Percentiles rank a stretch among this genome's conserved stretches.
phyloP scores from a whole-genome alignment of 2,797 vertebrate species.

The Pseudochaenichthys georgianus region DNA sequence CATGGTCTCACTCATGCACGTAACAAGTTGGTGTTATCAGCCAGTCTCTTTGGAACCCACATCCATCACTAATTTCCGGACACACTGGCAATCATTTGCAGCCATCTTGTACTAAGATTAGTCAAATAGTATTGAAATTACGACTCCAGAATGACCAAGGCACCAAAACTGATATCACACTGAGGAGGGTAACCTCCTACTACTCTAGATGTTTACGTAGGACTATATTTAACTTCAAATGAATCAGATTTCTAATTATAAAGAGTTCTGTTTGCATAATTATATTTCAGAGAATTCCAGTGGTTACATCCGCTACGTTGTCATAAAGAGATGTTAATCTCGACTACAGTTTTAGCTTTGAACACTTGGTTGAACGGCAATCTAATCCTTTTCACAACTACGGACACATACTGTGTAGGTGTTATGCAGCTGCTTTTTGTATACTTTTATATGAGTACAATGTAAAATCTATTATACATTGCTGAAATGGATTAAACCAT shows the following conservation, averaged over 20 bases:
- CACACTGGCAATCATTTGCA: conserved; percentile 65
- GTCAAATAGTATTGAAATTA: conserved; percentile 76
- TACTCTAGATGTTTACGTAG: conserved; percentile 38
- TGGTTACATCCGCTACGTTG: conserved; percentile 2
- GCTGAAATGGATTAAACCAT: background rate
- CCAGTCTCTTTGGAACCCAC: conserved; percentile 55
- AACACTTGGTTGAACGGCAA: background rate
- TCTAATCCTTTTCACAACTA: background rate
- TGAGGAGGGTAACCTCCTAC: conserved; percentile 53
- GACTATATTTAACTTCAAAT: conserved; percentile 44
- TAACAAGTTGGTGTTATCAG: conserved; percentile 70
- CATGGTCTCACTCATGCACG: conserved; percentile 39
- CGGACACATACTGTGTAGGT: background rate
- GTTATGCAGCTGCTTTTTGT: background rate
- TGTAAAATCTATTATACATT: background rate
- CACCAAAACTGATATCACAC: conserved; percentile 32
- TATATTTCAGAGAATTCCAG: conserved; percentile 19
- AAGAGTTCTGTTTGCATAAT: conserved; percentile 20
- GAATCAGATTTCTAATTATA: conserved; percentile 13
- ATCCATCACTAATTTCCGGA: conserved; percentile 77
- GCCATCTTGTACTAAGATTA: conserved; percentile 76
- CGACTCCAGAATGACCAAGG: conserved; percentile 44
- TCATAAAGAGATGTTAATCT: conserved; percentile 17
- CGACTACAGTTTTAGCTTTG: background rate
- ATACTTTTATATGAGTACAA: background rate